Evolutionary conservation across 2,888 invertebrate species (phyloP), one percentile per base, ranked within the genome.

Genomic region (Antheraea assamensis): DNA sequence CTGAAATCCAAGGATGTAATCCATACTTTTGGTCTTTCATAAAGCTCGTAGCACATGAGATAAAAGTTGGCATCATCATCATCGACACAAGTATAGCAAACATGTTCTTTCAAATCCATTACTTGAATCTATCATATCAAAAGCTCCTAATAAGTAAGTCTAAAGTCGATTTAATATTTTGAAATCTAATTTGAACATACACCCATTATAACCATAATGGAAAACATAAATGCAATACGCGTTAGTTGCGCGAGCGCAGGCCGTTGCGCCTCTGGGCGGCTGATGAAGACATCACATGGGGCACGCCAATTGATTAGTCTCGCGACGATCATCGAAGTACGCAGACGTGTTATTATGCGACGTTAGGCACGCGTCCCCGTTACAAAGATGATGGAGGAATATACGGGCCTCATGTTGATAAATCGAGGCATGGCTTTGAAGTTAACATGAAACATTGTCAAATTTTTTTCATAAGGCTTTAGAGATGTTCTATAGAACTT

Each of bases 201-300:
- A 73, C 58, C 58, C 55, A 73, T 70, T 70, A 73, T 73, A 70
- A 66, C 71, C 49, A 71, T 73, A 73, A 52, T 71, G 71, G 71
- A 73, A 73, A 61, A 71, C 73, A 72, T 74, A 72, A 78, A 76
- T 75, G 66, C 75, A 47, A 71, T 61, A 71, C 35, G 74, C 71
- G 58, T 78, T 85, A 84, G 85, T 81, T 85, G 85, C 81, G 85
- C 86, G 82, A 81, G 88, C 87, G 90, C 88, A 89, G 90, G 93
- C 93, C 93, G 93, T 92, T 90, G 87, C 92, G 90, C 93, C 93
- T 87, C 85, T 89, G 80, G 91, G 94, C 93, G 86, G 81, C 92
- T 92, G 93, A 94, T 94, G 94, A 94, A 94, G 94, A 92, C 94
- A 94, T 94, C 94, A 94, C 89, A 90, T 87, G 87, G 89, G 79